Percentiles rank a stretch among this genome's conserved stretches.
Conservation (phyloP, 2,113 vertebrate genomes). For the Abramis brama region DNA sequence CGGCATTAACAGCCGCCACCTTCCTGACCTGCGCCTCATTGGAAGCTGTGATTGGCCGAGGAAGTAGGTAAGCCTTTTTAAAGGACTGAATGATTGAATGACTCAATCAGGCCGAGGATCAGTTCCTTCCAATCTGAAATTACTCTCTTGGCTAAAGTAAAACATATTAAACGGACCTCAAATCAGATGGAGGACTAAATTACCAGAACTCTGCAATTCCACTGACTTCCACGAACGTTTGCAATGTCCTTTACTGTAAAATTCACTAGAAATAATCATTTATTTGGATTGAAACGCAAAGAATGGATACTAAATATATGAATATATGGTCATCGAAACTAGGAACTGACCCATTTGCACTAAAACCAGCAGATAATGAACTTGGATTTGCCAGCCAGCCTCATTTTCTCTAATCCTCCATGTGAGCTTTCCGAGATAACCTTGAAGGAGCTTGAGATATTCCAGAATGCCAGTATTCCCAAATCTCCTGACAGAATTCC, state of each 20-base stretch:
- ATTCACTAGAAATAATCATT: background rate
- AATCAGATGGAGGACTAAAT: slow-evolving; percentile 29
- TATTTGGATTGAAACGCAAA: background rate
- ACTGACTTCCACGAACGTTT: background rate
- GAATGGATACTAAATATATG: background rate
- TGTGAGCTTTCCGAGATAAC: slow-evolving; percentile 19
- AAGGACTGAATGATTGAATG: background rate
- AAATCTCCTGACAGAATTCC: slow-evolving; percentile 42
- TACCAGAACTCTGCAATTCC: background rate
- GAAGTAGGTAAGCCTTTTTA: slow-evolving; percentile 23
- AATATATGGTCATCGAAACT: background rate
- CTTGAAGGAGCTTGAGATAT: slow-evolving; percentile 33
- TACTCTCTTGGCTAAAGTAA: background rate
- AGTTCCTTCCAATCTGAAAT: slow-evolving; percentile 17
- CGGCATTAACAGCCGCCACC: slow-evolving; percentile 15
- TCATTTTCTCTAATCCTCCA: slow-evolving; percentile 32
- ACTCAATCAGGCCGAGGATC: slow-evolving; percentile 12
- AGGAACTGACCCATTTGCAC: slow-evolving; percentile 20
- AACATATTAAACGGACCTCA: background rate
- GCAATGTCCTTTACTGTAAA: background rate
- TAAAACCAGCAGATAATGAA: slow-evolving; percentile 39
- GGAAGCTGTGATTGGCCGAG: slow-evolving; percentile 30
- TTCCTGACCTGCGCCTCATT: slow-evolving; percentile 23
- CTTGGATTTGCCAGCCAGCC: slow-evolving; percentile 17
- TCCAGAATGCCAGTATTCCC: slow-evolving; percentile 34